Evolutionary conservation across 2,113 vertebrate species (phyloP).

Genomic region (human (Homo sapiens)): GRCh38 chr21:42045001-42045500

Average conservation of each 20-base stretch:
- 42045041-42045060: rapidly evolving
- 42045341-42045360: not conserved
- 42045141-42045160: not conserved
- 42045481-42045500: no score
- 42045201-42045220: no score
- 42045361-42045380: no score
- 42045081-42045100: rapidly evolving
- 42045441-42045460: not conserved
- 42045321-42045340: no score
- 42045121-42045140: not conserved
- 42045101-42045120: not conserved
- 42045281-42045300: not conserved
- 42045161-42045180: not conserved
- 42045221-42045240: not conserved
- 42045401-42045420: no score
- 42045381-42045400: not conserved
- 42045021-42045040: rapidly evolving
- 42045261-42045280: no score
- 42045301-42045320: not conserved
- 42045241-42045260: not conserved
- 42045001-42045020: not conserved
- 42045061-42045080: not conserved
- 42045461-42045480: no score
- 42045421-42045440: not conserved
- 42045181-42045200: not conserved